Evolutionary conservation across 2,888 invertebrate genomes (phyloP).

Genomic region (Noctua fimbriata): DNA sequence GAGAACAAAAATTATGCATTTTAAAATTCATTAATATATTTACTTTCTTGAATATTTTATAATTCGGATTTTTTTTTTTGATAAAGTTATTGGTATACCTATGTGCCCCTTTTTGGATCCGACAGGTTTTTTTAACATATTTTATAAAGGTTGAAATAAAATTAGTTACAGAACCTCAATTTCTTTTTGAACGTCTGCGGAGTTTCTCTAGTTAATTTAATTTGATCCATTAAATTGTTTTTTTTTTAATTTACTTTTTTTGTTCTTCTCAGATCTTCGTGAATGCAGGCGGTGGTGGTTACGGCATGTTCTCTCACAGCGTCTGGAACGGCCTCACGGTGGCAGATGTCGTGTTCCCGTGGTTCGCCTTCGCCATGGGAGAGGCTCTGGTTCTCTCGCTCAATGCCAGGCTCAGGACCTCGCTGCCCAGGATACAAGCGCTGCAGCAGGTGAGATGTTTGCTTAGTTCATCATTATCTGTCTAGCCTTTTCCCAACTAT

Average conservation of each 20-base stretch:
- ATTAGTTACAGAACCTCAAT: too few relatives aligned
- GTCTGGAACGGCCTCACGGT: slow-evolving; percentile 96
- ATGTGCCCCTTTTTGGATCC: too few relatives aligned
- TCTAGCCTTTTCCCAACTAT: not conserved
- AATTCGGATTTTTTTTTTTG: too few relatives aligned
- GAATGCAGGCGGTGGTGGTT: slow-evolving; percentile 96
- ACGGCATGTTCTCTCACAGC: slow-evolving; percentile 94
- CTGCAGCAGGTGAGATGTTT: slow-evolving; percentile 80
- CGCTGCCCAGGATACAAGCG: slow-evolving; percentile 89
- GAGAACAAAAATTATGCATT: too few relatives aligned
- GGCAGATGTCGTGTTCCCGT: slow-evolving; percentile 97
- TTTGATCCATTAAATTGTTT: not conserved
- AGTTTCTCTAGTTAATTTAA: too few relatives aligned
- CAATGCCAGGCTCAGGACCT: slow-evolving; percentile 92
- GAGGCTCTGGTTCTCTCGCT: slow-evolving; percentile 94
- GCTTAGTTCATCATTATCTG: not conserved
- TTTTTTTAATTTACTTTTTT: not conserved
- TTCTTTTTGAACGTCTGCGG: too few relatives aligned
- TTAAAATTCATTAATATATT: too few relatives aligned
- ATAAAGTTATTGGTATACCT: too few relatives aligned
- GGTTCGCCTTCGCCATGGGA: slow-evolving; percentile 98
- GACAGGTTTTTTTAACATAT: too few relatives aligned
- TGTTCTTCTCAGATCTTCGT: slow-evolving; percentile 92
- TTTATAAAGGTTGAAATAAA: too few relatives aligned
- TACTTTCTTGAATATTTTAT: too few relatives aligned